Evolutionary conservation across 2,113 vertebrate species (phyloP).

Genomic region (Lonchura striata): DNA sequence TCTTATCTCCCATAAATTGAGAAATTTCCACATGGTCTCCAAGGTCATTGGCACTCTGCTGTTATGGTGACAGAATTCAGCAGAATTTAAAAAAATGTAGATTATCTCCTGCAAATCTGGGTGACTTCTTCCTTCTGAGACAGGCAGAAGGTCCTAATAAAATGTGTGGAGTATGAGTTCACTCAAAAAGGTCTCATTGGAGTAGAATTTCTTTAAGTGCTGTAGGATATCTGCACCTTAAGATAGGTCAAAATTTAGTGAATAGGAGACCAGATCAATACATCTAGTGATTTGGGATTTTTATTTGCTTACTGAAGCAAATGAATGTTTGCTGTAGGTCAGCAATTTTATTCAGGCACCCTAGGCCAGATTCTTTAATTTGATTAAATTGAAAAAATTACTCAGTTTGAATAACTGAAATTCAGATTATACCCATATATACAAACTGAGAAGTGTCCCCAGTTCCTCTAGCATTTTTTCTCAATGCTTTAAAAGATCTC

Average conservation of each 20-base stretch:
- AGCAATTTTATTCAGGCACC: background rate
- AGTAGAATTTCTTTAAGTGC: background rate
- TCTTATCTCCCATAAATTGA: accelerated
- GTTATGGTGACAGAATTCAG: background rate
- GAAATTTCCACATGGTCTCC: background rate
- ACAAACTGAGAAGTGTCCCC: background rate
- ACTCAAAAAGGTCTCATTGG: background rate
- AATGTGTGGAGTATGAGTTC: background rate
- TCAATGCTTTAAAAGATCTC: background rate
- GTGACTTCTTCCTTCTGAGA: background rate
- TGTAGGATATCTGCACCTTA: background rate
- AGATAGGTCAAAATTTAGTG: background rate
- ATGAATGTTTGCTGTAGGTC: background rate
- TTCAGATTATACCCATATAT: background rate
- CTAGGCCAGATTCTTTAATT: background rate
- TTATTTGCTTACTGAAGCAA: background rate
- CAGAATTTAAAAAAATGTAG: background rate
- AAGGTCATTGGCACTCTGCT: background rate
- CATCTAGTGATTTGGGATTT: background rate
- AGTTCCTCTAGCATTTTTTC: background rate
- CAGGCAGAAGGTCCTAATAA: background rate
- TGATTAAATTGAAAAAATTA: background rate
- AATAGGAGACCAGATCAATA: background rate
- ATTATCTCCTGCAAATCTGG: background rate
- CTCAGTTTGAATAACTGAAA: background rate